A percentile compares a stretch with the other conserved stretches of the same genome.
Conservation (phyloP, 2,888 invertebrate genomes). For the Antheraea yamamai region DNA sequence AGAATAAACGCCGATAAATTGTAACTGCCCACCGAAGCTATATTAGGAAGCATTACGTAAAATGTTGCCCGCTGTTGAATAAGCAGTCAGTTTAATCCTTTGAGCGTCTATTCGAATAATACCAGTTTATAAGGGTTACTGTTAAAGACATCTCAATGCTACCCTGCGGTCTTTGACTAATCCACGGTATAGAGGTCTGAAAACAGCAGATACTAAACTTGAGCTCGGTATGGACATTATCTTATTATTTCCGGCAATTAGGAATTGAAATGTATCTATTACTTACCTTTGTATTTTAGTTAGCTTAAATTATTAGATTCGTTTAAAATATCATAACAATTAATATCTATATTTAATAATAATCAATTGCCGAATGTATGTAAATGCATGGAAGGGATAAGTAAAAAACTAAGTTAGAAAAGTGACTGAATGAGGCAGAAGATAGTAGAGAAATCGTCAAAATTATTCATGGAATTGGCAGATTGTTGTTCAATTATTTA, state of each 20-base stretch:
- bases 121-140: not conserved
- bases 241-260: not conserved
- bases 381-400: too few species aligned
- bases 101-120: not conserved
- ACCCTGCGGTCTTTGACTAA: constrained; percentile 7
- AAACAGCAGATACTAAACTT: not conserved
- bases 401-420: too few species aligned
- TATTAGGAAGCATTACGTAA: not conserved
- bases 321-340: not conserved
- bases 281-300: not conserved
- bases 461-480: too few species aligned
- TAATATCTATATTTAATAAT: not conserved
- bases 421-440: too few species aligned
- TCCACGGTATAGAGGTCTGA: constrained; percentile 3
- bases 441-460: too few species aligned
- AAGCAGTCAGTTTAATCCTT: not conserved
- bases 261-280: not conserved
- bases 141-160: not conserved
- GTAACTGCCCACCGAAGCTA: not conserved
- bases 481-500: too few species aligned
- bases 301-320: not conserved
- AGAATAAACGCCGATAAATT: not conserved
- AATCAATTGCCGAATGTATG: too few species aligned
- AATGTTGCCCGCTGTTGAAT: not conserved
- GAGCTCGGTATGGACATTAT: not conserved